phyloP scores from a whole-genome alignment of 92 coral and sea anemone genomes.

The Phymanthus crucifer region DNA sequence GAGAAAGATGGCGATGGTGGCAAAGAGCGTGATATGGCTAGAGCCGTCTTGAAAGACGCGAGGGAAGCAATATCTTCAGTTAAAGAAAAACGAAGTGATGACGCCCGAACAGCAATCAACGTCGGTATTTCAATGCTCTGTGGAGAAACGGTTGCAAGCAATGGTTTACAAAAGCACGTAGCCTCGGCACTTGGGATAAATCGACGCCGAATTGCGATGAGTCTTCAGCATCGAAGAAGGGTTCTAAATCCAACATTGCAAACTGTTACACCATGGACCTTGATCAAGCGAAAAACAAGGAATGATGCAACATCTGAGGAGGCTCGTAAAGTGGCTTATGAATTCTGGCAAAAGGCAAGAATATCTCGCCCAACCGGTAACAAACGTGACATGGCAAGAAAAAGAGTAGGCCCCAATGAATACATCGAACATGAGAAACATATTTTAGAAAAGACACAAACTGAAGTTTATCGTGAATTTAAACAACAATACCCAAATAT shows the following conservation, averaged over 20 bases:
- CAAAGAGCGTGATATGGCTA: no score
- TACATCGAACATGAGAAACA: constrained; percentile 51
- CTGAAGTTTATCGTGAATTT: constrained; percentile 20
- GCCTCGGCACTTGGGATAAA: not conserved
- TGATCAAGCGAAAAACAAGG: constrained; percentile 11
- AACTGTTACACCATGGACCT: constrained; percentile 2
- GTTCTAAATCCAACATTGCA: not conserved
- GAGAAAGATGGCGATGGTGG: no score
- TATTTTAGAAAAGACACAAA: constrained; percentile 58
- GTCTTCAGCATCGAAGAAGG: constrained; percentile 9
- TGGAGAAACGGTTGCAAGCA: not conserved
- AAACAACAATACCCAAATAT: not conserved
- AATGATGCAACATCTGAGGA: constrained; percentile 9
- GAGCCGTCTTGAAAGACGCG: not conserved
- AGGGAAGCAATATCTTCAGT: not conserved
- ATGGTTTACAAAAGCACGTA: not conserved
- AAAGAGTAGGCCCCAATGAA: constrained; percentile 34
- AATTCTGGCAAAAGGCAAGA: constrained; percentile 58
- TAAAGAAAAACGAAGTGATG: constrained; percentile 6
- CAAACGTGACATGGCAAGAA: constrained; percentile 37
- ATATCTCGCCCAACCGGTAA: constrained; percentile 58
- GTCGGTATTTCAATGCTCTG: constrained; percentile 19
- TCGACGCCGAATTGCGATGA: not conserved
- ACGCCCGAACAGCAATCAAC: not conserved
- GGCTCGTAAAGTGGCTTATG: constrained; percentile 36